Evolutionary conservation across 2,113 vertebrate species (phyloP).

Genomic region (Aythya baeri): DNA sequence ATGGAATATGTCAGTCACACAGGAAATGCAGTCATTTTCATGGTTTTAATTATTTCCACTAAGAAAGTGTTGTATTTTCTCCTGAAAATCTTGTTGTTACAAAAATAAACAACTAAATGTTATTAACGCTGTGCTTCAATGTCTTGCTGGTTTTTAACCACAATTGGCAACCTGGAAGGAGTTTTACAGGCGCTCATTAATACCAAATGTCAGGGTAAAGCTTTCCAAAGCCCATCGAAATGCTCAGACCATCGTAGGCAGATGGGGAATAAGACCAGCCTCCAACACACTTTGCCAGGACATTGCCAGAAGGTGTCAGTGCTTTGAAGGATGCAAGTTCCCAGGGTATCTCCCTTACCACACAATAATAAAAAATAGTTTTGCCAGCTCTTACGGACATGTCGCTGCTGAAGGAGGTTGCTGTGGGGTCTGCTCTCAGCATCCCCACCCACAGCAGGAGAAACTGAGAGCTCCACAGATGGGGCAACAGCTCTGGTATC

Average conservation of each 20-base stretch:
- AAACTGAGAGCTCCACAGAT: neutral
- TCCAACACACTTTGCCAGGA: neutral
- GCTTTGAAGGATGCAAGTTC: neutral
- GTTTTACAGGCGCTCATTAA: neutral
- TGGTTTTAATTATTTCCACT: conserved; percentile 62
- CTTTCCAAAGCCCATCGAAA: conserved; percentile 11
- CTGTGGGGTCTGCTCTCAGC: neutral
- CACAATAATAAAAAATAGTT: neutral
- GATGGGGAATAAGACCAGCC: neutral
- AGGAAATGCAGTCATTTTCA: conserved; percentile 58
- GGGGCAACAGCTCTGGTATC: neutral
- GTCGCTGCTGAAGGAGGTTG: neutral
- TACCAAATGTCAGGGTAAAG: conserved; percentile 11
- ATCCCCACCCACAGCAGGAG: neutral
- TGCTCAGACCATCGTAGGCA: neutral
- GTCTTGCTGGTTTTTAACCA: neutral
- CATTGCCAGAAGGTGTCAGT: neutral
- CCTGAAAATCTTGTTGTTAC: conserved; percentile 25
- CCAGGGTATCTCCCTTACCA: neutral
- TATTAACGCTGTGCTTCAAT: neutral
- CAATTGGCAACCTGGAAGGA: conserved; percentile 1
- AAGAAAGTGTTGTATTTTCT: conserved; percentile 53
- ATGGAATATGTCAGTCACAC: conserved; percentile 36
- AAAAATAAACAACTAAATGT: conserved; percentile 44
- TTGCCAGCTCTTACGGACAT: neutral